Conservation (phyloP, 2,797 vertebrate species). For the Microtus californicus region DNA sequence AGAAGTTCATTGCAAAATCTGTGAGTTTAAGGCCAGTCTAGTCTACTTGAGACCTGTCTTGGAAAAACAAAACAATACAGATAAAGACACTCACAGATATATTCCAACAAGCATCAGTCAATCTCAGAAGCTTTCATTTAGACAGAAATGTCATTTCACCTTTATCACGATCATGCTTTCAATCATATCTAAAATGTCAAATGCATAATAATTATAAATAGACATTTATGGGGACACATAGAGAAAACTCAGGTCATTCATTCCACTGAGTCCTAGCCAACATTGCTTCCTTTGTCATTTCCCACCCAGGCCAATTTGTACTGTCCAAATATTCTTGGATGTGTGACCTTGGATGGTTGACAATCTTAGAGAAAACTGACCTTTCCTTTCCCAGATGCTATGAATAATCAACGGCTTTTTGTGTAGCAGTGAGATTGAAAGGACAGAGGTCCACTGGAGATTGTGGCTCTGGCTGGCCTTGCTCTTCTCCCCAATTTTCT, state of each 20-base stretch:
- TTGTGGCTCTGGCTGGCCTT: background rate
- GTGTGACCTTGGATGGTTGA: background rate
- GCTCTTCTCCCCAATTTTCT: background rate
- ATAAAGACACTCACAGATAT: background rate
- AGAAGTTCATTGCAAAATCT: background rate
- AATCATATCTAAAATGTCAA: background rate
- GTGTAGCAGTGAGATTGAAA: background rate
- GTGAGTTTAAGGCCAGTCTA: background rate
- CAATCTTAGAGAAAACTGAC: background rate
- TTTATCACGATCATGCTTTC: background rate
- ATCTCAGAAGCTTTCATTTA: slow-evolving; percentile 21
- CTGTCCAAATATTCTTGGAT: background rate
- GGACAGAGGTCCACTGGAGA: background rate
- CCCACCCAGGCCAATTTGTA: background rate
- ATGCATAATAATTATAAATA: background rate
- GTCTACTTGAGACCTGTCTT: background rate
- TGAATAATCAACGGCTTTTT: background rate
- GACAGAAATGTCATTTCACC: slow-evolving; percentile 5
- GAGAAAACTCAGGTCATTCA: background rate
- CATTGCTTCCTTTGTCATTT: background rate
- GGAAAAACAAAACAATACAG: background rate
- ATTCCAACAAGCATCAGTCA: background rate
- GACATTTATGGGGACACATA: background rate
- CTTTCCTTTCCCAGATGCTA: background rate
- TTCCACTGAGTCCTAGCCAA: background rate